Conservation (phyloP, 92 coral and sea anemone genomes). For the Parazoanthus atlanticus region DNA sequence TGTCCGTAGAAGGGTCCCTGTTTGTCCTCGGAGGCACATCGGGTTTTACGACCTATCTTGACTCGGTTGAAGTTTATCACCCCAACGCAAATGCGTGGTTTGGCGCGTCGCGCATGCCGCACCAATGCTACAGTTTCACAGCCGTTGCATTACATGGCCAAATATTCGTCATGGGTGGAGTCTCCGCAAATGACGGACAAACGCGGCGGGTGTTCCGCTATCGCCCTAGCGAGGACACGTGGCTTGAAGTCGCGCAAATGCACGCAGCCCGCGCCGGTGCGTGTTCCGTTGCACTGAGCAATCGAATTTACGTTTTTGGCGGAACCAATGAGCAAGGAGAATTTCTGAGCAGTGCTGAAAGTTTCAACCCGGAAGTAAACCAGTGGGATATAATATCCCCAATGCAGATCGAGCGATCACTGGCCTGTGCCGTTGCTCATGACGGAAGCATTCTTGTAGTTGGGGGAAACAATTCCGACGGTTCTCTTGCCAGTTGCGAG, state of each 20-base stretch:
- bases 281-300: constrained; percentile 47
- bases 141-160: constrained; percentile 15
- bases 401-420: constrained; percentile 40
- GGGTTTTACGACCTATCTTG: constrained; percentile 7
- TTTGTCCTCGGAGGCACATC: constrained; percentile 22
- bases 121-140: constrained; percentile 19
- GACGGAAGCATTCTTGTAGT: constrained; percentile 34
- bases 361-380: constrained; percentile 6
- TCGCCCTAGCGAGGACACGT: constrained; percentile 2
- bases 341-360: constrained; percentile 32
- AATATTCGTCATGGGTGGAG: constrained; percentile 18
- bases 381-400: constrained; percentile 44
- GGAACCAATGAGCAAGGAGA: constrained; percentile 21
- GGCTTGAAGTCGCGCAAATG: constrained; percentile 49
- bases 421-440: constrained; percentile 38
- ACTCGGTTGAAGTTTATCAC: constrained; percentile 16
- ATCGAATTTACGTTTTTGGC: constrained; percentile 49
- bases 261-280: constrained; percentile 42
- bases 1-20: constrained; percentile 5
- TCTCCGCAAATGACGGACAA: constrained; percentile 18
- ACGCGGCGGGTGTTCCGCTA: constrained; percentile 14
- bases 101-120: constrained; percentile 13
- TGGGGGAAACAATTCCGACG: constrained; percentile 43
- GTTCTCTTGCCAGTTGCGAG: constrained; percentile 50
- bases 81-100: constrained; percentile 1